Base-by-base conservation (phyloP, 30 jellyfish, hydroid and myxozoan species). In the Morbakka virulenta region DNA sequence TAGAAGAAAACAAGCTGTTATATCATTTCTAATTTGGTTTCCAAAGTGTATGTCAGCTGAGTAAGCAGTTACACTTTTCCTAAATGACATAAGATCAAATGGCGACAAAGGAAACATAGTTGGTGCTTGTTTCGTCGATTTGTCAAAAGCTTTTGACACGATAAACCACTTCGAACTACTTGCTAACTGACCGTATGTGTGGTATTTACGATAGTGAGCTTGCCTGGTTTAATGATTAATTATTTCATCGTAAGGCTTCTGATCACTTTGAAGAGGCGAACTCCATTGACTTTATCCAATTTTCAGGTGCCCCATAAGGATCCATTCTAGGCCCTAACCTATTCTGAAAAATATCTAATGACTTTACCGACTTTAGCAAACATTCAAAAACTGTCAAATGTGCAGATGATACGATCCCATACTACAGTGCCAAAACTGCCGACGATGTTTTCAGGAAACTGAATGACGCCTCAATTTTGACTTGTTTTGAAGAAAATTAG, bases 51-150 rank as follows among this genome's bases (percentile, higher is more conserved):
- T 41, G 73, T 73, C 81, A 12, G 53, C 85, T 73, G 72, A 73
- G 31, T 28, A 17, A 28, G 85, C 85, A 17, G 48, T 1, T 13
- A 25, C 85, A 26, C 84, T 51, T n/a, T 31, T 73, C 9, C 62
- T 73, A 6, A 83, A 73, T 73, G 25, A 50, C 28, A 73, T 73
- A 0, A 52, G 85, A 22, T 21, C 50, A 35, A 49, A 21, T 26
- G 85, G 50, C 25, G 85, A 73, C 30, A 21, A 50, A 48, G 85
- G 85, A 48, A 73, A 73, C n/a, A n/a, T 73, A 28, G 83, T 51
- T 52, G 85, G 85, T 52, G 85, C 85, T 41, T 17, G 28, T 14
- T 76, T 73, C 62, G 48, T 50, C 53, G 85, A 73, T 49, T 0
- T 73, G 0, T 50, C 72, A 0, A 50, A 50, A 73, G 85, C 86